These are phyloP conservation scores for Nanger granti DNA, from an alignment of 2,113 vertebrate genomes.

Conservation along the genomic window DNA sequence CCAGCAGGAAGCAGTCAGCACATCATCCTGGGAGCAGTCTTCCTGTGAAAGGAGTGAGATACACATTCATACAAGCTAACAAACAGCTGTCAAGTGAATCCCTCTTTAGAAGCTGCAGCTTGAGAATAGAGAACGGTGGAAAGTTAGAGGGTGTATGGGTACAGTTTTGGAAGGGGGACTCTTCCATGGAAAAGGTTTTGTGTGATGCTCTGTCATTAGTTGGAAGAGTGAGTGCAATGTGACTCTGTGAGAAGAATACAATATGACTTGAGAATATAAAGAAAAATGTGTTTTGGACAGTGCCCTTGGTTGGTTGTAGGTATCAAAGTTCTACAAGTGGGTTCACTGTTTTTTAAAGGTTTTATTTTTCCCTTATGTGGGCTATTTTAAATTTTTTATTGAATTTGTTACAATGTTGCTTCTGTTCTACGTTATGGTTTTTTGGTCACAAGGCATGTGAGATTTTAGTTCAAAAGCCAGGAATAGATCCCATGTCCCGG, in stretches of 20 bases:
- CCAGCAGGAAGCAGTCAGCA: no score
- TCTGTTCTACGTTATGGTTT: rapidly evolving
- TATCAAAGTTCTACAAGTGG: background rate
- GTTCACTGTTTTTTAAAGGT: background rate
- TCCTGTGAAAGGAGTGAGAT: no score
- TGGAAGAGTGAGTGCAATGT: background rate
- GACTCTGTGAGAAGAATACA: background rate
- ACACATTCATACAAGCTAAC: no score
- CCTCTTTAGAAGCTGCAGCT: background rate
- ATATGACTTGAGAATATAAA: background rate
- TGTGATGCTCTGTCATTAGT: background rate
- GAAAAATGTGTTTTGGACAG: background rate
- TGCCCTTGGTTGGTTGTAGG: background rate
- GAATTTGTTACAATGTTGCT: background rate
- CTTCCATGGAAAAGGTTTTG: background rate
- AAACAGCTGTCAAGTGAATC: no score
- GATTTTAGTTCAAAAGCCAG: background rate
- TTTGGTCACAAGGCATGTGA: background rate
- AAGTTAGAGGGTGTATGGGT: background rate
- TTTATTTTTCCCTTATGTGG: no score
- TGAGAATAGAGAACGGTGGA: background rate
- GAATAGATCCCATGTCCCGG: background rate
- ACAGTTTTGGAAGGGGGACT: background rate
- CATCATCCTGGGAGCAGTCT: no score
- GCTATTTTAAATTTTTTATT: background rate